phyloP scores from a whole-genome alignment of 1,140 invertebrate species.

The Heliconius eleuchia region DNA sequence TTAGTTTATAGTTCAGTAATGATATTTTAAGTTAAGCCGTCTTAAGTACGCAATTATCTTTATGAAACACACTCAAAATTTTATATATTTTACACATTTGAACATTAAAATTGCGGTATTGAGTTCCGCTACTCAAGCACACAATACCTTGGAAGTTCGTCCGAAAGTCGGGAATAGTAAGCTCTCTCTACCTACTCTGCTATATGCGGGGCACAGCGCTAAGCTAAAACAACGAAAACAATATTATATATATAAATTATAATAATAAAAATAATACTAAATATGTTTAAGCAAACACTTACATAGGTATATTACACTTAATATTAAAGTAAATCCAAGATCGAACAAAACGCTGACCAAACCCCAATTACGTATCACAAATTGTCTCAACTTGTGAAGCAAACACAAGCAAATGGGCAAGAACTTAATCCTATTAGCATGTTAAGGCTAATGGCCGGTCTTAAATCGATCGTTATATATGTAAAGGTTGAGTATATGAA shows the following conservation, averaged over 20 bases:
- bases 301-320: background rate
- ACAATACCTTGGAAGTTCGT: too few relatives aligned
- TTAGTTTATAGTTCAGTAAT: background rate
- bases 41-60: background rate
- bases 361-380: background rate
- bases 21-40: background rate
- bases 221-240: too few relatives aligned
- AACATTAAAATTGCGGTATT: background rate
- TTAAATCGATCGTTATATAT: background rate
- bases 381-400: background rate
- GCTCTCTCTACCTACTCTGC: too few relatives aligned
- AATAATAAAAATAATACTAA: background rate
- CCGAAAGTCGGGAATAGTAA: too few relatives aligned
- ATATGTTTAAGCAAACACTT: background rate
- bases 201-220: background rate
- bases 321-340: background rate
- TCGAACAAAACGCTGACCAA: background rate
- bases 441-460: background rate
- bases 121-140: too few relatives aligned
- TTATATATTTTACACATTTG: background rate
- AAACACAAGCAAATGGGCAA: background rate
- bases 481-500: too few relatives aligned
- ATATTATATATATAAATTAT: too few relatives aligned
- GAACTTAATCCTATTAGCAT: constrained; percentile 11
- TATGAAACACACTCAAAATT: background rate